Evolutionary conservation across 2,797 vertebrate genomes (phyloP).

Genomic region (Alcedo atthis): DNA sequence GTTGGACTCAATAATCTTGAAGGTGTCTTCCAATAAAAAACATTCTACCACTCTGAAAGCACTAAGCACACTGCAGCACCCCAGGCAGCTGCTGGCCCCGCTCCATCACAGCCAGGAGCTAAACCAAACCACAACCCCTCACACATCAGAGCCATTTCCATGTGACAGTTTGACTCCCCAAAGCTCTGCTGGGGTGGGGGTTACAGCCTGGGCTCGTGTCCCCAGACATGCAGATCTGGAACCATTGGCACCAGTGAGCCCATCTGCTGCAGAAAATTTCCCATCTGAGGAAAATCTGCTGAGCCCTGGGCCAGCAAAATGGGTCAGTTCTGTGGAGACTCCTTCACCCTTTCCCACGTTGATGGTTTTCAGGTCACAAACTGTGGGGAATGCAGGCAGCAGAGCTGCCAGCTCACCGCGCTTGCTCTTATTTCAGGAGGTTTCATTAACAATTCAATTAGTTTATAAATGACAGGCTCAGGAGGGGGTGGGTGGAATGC

Average conservation of each 20-base stretch:
- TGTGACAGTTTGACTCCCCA: background rate
- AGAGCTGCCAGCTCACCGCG: background rate
- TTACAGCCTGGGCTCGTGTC: background rate
- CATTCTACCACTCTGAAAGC: background rate
- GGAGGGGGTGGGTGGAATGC: background rate
- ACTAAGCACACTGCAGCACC: fast-evolving
- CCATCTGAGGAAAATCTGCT: background rate
- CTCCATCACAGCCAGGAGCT: fast-evolving
- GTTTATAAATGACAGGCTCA: background rate
- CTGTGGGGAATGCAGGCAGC: background rate
- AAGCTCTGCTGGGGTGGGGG: background rate
- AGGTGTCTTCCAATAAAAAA: background rate
- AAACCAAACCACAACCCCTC: background rate
- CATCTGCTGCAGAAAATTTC: background rate
- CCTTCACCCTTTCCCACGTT: background rate
- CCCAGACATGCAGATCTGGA: background rate
- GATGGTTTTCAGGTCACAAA: conserved; percentile 2
- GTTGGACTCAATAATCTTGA: background rate
- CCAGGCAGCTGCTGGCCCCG: background rate
- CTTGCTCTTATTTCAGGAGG: background rate
- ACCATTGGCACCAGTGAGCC: background rate
- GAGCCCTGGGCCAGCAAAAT: background rate
- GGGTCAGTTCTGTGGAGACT: conserved; percentile 29
- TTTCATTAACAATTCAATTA: conserved; percentile 42
- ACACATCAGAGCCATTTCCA: fast-evolving